A percentile compares a stretch with the other conserved stretches of the same genome.
phyloP scores from a whole-genome alignment of 2,797 vertebrate species.

The Peromyscus eremicus region DNA sequence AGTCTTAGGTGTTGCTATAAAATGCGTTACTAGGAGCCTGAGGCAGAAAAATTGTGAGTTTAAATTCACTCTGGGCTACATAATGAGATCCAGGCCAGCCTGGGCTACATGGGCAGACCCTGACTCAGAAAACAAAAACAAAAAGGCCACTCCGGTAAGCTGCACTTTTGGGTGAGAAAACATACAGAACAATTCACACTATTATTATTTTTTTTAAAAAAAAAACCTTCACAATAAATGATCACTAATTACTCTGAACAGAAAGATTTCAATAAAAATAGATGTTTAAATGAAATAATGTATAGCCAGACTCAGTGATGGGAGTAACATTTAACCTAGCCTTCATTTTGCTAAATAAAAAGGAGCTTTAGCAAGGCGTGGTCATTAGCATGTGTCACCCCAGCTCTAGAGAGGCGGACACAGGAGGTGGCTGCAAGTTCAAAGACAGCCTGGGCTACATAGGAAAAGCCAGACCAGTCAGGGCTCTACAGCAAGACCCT shows the following conservation, averaged over 20 bases:
- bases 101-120: background rate
- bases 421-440: background rate
- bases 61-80: background rate
- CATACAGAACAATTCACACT: background rate
- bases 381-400: background rate
- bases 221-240: background rate
- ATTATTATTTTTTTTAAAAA: background rate
- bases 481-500: background rate
- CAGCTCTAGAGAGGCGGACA: background rate
- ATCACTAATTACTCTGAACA: background rate
- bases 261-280: conserved; percentile 23
- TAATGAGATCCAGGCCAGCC: background rate
- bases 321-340: background rate
- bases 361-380: background rate
- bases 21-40: background rate
- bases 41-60: background rate
- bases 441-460: background rate
- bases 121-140: background rate
- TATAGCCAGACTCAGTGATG: background rate
- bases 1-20: conserved; percentile 7
- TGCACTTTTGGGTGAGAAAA: background rate
- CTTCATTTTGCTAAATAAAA: conserved; percentile 51
- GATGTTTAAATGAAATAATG: background rate
- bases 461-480: background rate
- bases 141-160: background rate